These are phyloP conservation scores for Tetragonisca angustula DNA, from an alignment of 2,888 invertebrate genomes.

Conservation along the genomic window DNA sequence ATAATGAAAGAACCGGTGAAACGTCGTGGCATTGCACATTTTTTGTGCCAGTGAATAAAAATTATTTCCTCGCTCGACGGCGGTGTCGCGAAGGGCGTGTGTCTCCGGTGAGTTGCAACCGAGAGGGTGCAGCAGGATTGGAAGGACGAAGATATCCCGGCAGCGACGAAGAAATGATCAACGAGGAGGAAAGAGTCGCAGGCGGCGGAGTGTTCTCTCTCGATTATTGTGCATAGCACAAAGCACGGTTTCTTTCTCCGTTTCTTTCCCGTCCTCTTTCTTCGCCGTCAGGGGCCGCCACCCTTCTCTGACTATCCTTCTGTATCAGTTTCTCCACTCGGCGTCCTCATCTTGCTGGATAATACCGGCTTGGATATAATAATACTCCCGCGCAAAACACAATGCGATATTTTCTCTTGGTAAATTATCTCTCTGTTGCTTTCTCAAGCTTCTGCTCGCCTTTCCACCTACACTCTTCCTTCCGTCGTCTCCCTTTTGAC, in stretches of 20 bases:
- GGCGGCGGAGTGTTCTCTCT: slow-evolving; percentile 70
- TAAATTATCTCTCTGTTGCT: slow-evolving; percentile 71
- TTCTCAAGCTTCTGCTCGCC: slow-evolving; percentile 55
- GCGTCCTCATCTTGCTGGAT: slow-evolving; percentile 63
- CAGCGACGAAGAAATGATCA: slow-evolving; percentile 69
- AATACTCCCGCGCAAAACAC: slow-evolving; percentile 69
- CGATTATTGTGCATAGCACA: slow-evolving; percentile 75
- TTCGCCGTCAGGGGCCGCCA: neutral
- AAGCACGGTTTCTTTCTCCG: slow-evolving; percentile 66
- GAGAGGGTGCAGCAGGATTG: slow-evolving; percentile 34
- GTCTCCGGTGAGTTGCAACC: slow-evolving; percentile 25
- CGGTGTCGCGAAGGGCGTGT: slow-evolving; percentile 23
- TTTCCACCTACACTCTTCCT: slow-evolving; percentile 29
- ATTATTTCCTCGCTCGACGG: slow-evolving; percentile 37
- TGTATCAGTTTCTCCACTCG: slow-evolving; percentile 67
- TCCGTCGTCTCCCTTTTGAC: slow-evolving; percentile 17
- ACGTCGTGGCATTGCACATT: neutral
- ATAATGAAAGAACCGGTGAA: neutral
- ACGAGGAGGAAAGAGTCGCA: slow-evolving; percentile 68
- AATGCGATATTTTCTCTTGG: slow-evolving; percentile 73
- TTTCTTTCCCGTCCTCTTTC: slow-evolving; percentile 46
- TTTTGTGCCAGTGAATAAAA: slow-evolving; percentile 33
- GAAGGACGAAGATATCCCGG: slow-evolving; percentile 56
- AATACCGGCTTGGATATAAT: slow-evolving; percentile 73
- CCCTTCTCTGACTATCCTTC: slow-evolving; percentile 50